These are phyloP conservation scores for Hydroisotoma schaefferi DNA, from an alignment of 2,888 invertebrate genomes.

Conservation along the genomic window DNA sequence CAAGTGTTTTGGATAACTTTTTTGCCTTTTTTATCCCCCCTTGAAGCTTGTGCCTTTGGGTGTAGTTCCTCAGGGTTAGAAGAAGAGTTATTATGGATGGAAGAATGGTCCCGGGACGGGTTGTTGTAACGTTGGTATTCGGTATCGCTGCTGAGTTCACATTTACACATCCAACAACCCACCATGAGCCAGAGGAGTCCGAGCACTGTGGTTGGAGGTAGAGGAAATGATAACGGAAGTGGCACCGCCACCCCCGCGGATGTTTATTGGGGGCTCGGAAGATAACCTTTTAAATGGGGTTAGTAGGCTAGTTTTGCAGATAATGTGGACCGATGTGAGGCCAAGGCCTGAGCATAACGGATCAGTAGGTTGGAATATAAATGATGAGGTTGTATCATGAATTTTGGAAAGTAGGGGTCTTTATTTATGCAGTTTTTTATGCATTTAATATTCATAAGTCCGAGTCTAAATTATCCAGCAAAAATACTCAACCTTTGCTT, in stretches of 20 bases:
- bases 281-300: not conserved
- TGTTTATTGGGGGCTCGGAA: not conserved
- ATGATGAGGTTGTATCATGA: not conserved
- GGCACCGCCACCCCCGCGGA: conserved; percentile 33
- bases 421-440: too few relatives aligned
- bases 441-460: too few relatives aligned
- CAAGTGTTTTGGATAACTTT: too few relatives aligned
- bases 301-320: not conserved
- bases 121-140: conserved; percentile 8
- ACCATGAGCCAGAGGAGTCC: conserved; percentile 40
- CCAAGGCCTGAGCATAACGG: not conserved
- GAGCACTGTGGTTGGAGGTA: conserved; percentile 37
- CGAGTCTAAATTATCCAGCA: too few relatives aligned
- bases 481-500: too few relatives aligned
- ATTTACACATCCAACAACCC: conserved; percentile 41
- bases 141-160: conserved; percentile 15
- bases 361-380: not conserved
- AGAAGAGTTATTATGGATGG: too few relatives aligned
- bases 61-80: too few relatives aligned
- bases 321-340: not conserved
- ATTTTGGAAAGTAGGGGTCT: not conserved
- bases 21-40: too few relatives aligned
- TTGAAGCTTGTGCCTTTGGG: too few relatives aligned
- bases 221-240: conserved; percentile 38
- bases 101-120: too few relatives aligned